Base-by-base conservation (phyloP, 2,797 vertebrate genomes). In the Gila robusta region DNA sequence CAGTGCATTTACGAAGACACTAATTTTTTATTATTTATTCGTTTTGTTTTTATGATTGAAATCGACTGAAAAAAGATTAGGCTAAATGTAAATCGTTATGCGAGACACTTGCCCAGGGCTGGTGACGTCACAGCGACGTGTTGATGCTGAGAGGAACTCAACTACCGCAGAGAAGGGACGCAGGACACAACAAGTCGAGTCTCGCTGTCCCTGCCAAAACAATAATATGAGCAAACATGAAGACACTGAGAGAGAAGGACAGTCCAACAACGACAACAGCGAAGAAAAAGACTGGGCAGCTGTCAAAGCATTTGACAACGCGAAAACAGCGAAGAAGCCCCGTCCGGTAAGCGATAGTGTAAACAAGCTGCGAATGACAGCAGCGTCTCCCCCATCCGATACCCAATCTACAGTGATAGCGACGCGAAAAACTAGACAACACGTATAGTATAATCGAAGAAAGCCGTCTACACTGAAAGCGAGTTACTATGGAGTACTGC, bases 341-440 rank as follows among this genome's bases (percentile, higher is more conserved):
- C 92, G 94, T 93, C 95, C 96, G 19, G 96, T 96, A 70, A 93
- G 95, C 91, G 26, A 41, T 0, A 10, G 11, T 74, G n/a, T 86
- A 26, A n/a, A 72, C 17, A 52, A 54, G 14, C 12, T 26, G 66
- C 4, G 6, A 54, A 54, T 39, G 66, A 54, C 44, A 70, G 11
- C 26, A 35, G 10, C 17, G 19, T 67, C 26, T 62, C 37, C 1
- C 28, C 4, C 56, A 79, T 67, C 12, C 37, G 6, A 26, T 32
- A 21, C 59, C 2, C 17, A 14, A 70, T 52, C 11, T 70, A n/a
- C 62, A 69, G 9, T 16, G 1, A 12, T 17, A 35, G 12, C 6
- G 16, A 66, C 26, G 12, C 9, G 5, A 23, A 12, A 14, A 66
- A 47, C 2, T 44, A 47, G 23, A 64, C 0, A 37, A 47, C 1